Conservation (phyloP, 2,113 vertebrate species). For the Pelecanoides urinatrix region DNA sequence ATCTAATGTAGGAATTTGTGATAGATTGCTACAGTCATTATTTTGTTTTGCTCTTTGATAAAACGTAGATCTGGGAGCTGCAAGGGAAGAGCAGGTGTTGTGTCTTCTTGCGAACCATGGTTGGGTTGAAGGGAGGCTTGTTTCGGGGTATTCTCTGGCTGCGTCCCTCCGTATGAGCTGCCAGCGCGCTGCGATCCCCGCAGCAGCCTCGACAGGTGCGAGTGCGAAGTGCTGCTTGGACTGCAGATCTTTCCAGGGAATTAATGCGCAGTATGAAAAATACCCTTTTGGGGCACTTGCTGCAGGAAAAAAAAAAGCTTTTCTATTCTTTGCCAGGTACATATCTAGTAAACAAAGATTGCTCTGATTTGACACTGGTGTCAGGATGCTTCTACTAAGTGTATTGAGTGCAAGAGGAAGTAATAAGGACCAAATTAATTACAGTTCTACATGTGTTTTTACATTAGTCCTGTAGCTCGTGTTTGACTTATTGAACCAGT, state of each 20-base stretch:
- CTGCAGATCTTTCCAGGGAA: not conserved
- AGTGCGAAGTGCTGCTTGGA: not conserved
- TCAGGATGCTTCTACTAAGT: not conserved
- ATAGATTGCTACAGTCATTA: accelerated
- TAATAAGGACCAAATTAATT: not conserved
- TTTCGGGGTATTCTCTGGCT: not conserved
- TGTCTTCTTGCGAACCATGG: not conserved
- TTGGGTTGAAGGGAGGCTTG: accelerated
- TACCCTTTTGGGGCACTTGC: not conserved
- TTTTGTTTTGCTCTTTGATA: not conserved
- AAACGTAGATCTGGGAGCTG: not conserved
- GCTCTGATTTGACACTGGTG: not conserved
- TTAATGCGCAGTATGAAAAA: not conserved
- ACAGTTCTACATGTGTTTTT: not conserved
- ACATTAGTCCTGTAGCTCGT: not conserved
- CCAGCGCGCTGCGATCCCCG: not conserved
- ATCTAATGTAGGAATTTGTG: not conserved
- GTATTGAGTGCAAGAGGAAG: not conserved
- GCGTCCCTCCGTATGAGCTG: not conserved
- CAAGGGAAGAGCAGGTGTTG: not conserved
- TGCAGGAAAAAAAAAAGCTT: not conserved
- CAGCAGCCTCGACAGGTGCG: not conserved
- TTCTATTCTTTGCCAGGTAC: not conserved
- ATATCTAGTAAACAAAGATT: not conserved
- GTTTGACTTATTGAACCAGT: not conserved